phyloP scores from a whole-genome alignment of 2,797 vertebrate genomes.

The Todus mexicanus region DNA sequence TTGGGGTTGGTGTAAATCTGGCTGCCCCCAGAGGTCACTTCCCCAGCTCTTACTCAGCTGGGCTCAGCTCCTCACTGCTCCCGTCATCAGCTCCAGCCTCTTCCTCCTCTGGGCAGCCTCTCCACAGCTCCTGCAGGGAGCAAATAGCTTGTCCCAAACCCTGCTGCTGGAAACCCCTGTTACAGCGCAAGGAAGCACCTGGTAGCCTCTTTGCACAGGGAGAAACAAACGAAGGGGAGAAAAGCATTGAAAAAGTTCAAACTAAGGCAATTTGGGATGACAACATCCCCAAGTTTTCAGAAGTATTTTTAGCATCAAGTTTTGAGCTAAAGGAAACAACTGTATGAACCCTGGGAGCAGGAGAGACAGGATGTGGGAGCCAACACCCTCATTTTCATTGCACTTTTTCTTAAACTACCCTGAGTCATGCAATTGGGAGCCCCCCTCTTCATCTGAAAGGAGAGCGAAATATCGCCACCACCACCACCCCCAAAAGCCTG shows the following conservation, averaged over 20 bases:
- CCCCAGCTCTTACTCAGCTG: neutral
- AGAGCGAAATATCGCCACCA: neutral
- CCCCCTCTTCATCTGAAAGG: neutral
- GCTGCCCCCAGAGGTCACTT: neutral
- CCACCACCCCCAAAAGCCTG: neutral
- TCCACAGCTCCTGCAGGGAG: fast-evolving
- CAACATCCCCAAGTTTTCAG: neutral
- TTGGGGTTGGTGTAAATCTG: neutral
- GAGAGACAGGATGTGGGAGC: neutral
- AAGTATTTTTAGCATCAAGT: neutral
- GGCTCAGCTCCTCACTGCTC: neutral
- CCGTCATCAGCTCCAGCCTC: neutral
- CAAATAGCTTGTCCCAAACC: neutral
- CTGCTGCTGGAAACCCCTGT: neutral
- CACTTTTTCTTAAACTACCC: neutral
- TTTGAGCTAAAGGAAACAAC: constrained; percentile 1
- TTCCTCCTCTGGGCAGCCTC: neutral
- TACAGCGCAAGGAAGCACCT: neutral
- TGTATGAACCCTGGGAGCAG: neutral
- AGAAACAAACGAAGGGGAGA: neutral
- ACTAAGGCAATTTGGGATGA: neutral
- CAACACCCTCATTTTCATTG: neutral
- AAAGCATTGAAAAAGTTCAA: neutral
- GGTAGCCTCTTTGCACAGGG: neutral
- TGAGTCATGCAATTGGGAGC: neutral